phyloP scores from a whole-genome alignment of 2,113 vertebrate genomes.

The Geococcyx californianus region DNA sequence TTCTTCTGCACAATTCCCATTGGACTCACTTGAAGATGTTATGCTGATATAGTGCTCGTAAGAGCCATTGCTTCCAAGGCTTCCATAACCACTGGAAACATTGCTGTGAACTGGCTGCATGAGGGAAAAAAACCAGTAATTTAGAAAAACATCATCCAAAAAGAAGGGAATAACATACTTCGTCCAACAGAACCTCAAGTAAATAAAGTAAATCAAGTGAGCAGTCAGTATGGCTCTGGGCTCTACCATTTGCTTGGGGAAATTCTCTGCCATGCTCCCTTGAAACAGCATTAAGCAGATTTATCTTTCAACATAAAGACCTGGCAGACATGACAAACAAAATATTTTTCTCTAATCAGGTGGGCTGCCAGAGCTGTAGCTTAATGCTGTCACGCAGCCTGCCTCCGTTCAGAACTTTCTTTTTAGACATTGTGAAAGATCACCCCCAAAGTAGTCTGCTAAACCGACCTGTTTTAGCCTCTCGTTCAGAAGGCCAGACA shows the following conservation, averaged over 20 bases:
- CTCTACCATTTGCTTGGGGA: not conserved
- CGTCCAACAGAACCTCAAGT: not conserved
- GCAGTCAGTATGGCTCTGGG: not conserved
- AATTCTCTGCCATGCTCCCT: not conserved
- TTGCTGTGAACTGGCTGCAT: conserved; percentile 84
- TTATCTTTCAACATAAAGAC: not conserved
- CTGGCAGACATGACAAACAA: not conserved
- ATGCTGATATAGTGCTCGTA: conserved; percentile 85
- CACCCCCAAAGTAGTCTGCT: not conserved
- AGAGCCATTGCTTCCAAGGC: conserved; percentile 86
- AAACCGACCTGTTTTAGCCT: not conserved
- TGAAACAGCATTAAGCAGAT: not conserved
- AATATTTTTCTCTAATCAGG: not conserved
- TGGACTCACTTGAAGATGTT: conserved; percentile 86
- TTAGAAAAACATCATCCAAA: not conserved
- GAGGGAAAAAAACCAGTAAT: not conserved
- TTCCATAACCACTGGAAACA: conserved; percentile 88
- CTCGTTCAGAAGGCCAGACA: not conserved
- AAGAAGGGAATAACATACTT: not conserved
- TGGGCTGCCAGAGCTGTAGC: not conserved
- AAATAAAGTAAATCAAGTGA: not conserved
- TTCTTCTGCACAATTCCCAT: conserved; percentile 61
- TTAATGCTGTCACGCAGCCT: not conserved
- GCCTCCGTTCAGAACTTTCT: not conserved
- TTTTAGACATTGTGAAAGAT: not conserved